Conservation (phyloP, 2,113 vertebrate genomes). For the Toxostoma redivivum region DNA sequence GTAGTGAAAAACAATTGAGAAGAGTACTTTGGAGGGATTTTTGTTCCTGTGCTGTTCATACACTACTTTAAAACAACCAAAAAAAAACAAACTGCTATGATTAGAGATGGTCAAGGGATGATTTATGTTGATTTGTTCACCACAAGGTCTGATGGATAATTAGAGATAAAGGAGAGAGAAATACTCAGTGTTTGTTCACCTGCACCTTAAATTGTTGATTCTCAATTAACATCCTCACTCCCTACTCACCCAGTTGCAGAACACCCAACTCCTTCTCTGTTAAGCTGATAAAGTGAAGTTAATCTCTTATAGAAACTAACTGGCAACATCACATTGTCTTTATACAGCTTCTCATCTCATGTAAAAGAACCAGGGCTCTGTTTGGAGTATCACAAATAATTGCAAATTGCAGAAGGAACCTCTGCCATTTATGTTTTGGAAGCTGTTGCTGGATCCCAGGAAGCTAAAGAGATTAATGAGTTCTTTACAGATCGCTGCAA, state of each 20-base stretch:
- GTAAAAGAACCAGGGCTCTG: background rate
- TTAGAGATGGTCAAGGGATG: background rate
- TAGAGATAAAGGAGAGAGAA: background rate
- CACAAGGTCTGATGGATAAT: background rate
- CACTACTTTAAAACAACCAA: background rate
- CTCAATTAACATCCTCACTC: background rate
- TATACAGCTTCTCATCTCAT: background rate
- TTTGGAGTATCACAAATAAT: background rate
- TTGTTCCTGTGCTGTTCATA: background rate
- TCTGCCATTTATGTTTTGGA: background rate
- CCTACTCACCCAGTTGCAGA: background rate
- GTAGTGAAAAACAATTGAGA: background rate
- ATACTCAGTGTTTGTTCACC: rapidly evolving
- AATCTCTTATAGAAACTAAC: background rate
- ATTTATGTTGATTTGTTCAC: background rate
- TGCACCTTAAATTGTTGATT: background rate
- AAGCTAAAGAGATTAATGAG: background rate
- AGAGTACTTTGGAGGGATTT: background rate
- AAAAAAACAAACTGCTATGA: background rate
- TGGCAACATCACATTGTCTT: background rate
- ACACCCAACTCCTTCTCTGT: background rate
- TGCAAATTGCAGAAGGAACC: background rate
- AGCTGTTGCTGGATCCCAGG: background rate
- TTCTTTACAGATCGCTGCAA: background rate
- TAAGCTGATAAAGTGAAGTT: background rate